Base-by-base conservation (phyloP, 1,140 invertebrate genomes). In the Frieseomelitta varia region DNA sequence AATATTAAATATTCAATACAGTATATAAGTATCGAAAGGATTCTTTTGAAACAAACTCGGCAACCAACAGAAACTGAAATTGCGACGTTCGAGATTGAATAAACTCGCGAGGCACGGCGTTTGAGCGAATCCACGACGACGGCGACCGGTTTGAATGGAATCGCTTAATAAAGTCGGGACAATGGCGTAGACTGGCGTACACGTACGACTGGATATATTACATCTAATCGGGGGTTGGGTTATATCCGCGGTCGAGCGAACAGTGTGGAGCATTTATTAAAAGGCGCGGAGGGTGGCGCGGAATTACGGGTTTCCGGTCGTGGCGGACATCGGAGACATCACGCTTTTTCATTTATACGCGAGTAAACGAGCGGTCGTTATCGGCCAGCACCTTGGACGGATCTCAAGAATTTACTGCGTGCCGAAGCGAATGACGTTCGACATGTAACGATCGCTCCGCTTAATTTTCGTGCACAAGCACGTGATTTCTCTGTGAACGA, bases 181-280 rank as follows among this genome's bases (percentile, higher is more conserved):
- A 79, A 73, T 53, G 47, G n/a, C 68, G 56, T 73, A 56, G 56
- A 79, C 79, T n/a, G n/a, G n/a, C n/a, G n/a, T n/a, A 65, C 75
- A 65, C 56, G 47, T 73, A 65, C 58, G 68, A 55, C 21, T 72
- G 82, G 67, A 79, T 79, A 79, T 84, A 73, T 79, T 79, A 53
- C 67, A 73, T 72, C 67, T 65, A 80, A 84, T 79, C 55, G 63
- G 68, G 58, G 65, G 65, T n/a, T 91, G 90, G 91, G 87, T 91
- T 90, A 91, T 91, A 85, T 85, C 72, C 79, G 68, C 79, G 85
- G 81, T 80, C 85, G 68, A 67, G 58, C 27, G 79, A 87, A 86
- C 79, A 73, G 89, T 86, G 87, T 84, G 87, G 87, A 85, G 89
- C 85, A 91, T 91, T 92, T 91, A 91, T 91, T 90, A 92, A 85